Base-by-base conservation (phyloP, 2,113 vertebrate species). In the Nematolebias whitei region DNA sequence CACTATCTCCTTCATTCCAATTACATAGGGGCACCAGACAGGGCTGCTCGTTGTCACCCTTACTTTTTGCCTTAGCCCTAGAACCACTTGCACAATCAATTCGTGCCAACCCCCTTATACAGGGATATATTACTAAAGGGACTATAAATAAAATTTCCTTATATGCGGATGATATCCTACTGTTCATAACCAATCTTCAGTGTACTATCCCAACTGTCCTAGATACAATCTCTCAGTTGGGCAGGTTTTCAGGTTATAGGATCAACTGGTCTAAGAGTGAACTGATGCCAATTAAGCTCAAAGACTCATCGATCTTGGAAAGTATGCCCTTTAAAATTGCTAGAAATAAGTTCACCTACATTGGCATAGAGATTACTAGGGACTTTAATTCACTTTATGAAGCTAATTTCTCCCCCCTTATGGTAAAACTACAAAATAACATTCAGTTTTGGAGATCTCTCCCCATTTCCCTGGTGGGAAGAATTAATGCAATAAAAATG, bases 221-320 rank as follows among this genome's bases (percentile, higher is more conserved):
- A 15, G 49, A n/a, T n/a, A n/a, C n/a, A n/a, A n/a, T n/a, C n/a
- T n/a, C n/a, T n/a, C n/a, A 51, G 2, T 24, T 24, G 6, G 8
- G 12, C 14, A 24, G 9, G 26, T 24, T 51, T 51, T 4, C 0
- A 1, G 22, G 23, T 15, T 51, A 26, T 51, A 24, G 13, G 7
- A 26, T 51, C 13, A 51, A 51, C 5, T 51, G 49, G 49, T 24
- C 22, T 24, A 26, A 51, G 49, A 51, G 49, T 51, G 49, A 24
- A 22, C 12, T 49, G 12, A 49, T 51, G 23, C 49, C 12, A 24
- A 26, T 51, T 26, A 50, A 44, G 7, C 8, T 16, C 10, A 18
- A 18, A 18, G 12, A 44, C 41, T 12, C 13, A 3, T 15, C 13
- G 5, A 16, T 5, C 2, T 18, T 44, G 13, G 18, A 15, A 18